Percentiles rank a stretch among this genome's conserved stretches.
Conservation (phyloP, 2,797 vertebrate species). For the Orientallactaga sibirica region DNA sequence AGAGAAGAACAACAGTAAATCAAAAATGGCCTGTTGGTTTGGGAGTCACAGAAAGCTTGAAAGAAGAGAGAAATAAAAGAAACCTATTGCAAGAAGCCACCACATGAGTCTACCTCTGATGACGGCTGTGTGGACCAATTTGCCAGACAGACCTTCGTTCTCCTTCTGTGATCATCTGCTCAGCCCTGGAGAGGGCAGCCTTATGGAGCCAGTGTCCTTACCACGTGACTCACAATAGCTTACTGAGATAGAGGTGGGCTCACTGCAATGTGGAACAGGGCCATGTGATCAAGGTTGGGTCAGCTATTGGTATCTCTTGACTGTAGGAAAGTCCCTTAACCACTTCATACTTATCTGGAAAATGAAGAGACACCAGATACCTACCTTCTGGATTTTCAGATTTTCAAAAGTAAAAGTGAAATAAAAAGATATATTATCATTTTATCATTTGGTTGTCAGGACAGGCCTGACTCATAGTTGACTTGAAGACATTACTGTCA, state of each 20-base stretch:
- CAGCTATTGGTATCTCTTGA: background rate
- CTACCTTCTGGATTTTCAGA: background rate
- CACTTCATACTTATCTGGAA: background rate
- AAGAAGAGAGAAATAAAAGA: background rate
- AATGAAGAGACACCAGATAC: background rate
- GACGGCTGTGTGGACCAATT: background rate
- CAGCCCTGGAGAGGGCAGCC: background rate
- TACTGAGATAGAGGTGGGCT: background rate
- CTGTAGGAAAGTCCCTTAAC: background rate
- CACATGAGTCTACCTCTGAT: background rate
- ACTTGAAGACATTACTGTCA: background rate
- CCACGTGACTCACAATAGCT: background rate
- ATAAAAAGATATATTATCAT: background rate
- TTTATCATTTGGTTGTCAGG: background rate
- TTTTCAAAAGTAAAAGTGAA: background rate
- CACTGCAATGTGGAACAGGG: background rate
- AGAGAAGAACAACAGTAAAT: conserved; percentile 31
- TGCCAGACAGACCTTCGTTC: background rate
- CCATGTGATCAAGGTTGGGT: background rate
- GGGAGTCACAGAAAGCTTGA: background rate
- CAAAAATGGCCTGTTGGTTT: conserved; percentile 28
- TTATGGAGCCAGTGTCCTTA: background rate
- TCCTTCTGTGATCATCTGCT: background rate
- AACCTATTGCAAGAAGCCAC: background rate
- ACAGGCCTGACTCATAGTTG: background rate